A percentile compares a stretch with the other conserved stretches of the same genome.
Conservation (phyloP, 2,888 invertebrate genomes). For the Amiota communis region DNA sequence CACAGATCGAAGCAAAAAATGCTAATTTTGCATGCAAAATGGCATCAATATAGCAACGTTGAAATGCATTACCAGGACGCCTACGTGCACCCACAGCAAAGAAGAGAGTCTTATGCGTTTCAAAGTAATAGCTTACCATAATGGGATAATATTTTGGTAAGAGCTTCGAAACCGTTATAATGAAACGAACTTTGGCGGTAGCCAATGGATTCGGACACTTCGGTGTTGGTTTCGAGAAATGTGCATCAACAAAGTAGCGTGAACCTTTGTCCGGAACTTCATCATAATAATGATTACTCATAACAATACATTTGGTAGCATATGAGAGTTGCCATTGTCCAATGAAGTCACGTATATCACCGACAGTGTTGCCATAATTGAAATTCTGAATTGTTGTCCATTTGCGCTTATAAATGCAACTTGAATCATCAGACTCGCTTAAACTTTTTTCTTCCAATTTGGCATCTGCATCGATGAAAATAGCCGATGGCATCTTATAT, state of each 20-base stretch:
- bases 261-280: constrained; percentile 50
- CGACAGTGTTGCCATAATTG: constrained; percentile 47
- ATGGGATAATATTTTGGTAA: constrained; percentile 59
- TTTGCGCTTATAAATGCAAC: constrained; percentile 27
- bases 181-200: constrained; percentile 68
- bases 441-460: not conserved
- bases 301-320: constrained; percentile 63
- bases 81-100: constrained; percentile 55
- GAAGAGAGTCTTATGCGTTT: constrained; percentile 60
- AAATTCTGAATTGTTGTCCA: constrained; percentile 55
- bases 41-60: constrained; percentile 62
- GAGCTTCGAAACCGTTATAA: constrained; percentile 56
- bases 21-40: constrained; percentile 60
- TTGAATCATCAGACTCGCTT: not conserved
- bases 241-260: constrained; percentile 61
- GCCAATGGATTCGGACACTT: constrained; percentile 68
- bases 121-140: constrained; percentile 68
- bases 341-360: constrained; percentile 60
- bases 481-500: constrained; percentile 50
- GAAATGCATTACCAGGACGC: constrained; percentile 50
- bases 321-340: constrained; percentile 61
- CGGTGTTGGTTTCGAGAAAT: constrained; percentile 66
- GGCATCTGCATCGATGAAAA: not conserved
- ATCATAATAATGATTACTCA: constrained; percentile 46
- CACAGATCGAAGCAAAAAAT: constrained; percentile 59